These are phyloP conservation scores for Salvelinus alpinus DNA, from an alignment of 2,113 vertebrate genomes.

Conservation along the genomic window DNA sequence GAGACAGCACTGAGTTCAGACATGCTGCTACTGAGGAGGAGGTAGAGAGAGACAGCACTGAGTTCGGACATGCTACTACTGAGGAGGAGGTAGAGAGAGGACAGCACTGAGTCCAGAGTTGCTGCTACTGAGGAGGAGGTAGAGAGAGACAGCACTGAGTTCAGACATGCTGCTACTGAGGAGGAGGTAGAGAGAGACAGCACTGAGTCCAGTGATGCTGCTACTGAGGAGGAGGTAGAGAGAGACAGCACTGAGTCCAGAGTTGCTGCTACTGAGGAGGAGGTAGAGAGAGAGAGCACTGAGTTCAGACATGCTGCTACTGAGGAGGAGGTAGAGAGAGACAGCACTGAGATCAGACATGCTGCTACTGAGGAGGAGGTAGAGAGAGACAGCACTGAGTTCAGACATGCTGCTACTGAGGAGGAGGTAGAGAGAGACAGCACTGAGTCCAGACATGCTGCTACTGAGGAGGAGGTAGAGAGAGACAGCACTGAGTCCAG, in stretches of 20 bases:
- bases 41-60: too few relatives aligned
- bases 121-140: too few relatives aligned
- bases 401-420: too few relatives aligned
- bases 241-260: not conserved
- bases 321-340: too few relatives aligned
- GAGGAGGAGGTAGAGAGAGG: constrained; percentile 1
- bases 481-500: not conserved
- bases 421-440: too few relatives aligned
- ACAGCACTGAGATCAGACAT: not conserved
- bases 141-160: not conserved
- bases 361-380: constrained; percentile 9
- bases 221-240: too few relatives aligned
- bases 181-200: not conserved
- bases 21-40: too few relatives aligned
- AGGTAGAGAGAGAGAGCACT: not conserved
- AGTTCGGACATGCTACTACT: constrained; percentile 9
- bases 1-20: too few relatives aligned
- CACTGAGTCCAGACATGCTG: not conserved
- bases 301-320: too few relatives aligned
- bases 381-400: not conserved
- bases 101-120: too few relatives aligned
- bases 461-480: constrained; percentile 4
- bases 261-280: constrained; percentile 10
- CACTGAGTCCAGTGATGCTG: too few relatives aligned
- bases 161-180: constrained; percentile 10